Percentiles rank a stretch among this genome's conserved stretches.
phyloP scores from a whole-genome alignment of 2,888 invertebrate genomes.

The Onchidella celtica region DNA sequence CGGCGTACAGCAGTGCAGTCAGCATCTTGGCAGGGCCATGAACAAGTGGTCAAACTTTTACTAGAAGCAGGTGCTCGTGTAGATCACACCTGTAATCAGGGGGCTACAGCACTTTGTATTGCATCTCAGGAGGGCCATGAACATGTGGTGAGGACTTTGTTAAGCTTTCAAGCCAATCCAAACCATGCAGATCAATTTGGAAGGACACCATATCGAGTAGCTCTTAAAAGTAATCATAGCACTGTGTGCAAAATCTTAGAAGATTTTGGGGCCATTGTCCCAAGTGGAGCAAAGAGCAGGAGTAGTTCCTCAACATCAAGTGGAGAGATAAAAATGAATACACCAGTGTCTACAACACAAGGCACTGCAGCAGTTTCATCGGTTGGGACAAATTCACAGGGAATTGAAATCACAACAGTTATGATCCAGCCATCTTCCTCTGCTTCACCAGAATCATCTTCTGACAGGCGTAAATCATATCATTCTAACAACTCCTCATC shows the following conservation, averaged over 20 bases:
- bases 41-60: conserved; percentile 88
- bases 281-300: conserved; percentile 66
- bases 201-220: conserved; percentile 85
- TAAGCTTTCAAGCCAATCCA: conserved; percentile 81
- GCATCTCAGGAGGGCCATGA: conserved; percentile 98
- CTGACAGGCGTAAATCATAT: conserved; percentile 80
- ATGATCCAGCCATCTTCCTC: conserved; percentile 43
- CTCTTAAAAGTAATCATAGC: conserved; percentile 93
- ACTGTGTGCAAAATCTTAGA: conserved; percentile 84
- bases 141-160: conserved; percentile 88
- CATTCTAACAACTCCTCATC: conserved; percentile 83
- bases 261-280: conserved; percentile 84
- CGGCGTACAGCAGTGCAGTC: conserved; percentile 93
- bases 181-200: conserved; percentile 81
- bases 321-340: conserved; percentile 60
- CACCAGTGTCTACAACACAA: conserved; percentile 27
- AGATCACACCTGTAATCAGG: conserved; percentile 95
- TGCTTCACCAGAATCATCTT: conserved; percentile 80
- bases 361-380: conserved; percentile 14
- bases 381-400: conserved; percentile 54
- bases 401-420: conserved; percentile 25
- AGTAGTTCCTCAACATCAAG: conserved; percentile 72
- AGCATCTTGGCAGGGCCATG: conserved; percentile 97
- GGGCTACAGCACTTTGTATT: conserved; percentile 95
- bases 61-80: conserved; percentile 90